These are phyloP conservation scores for Drosophila oshimai DNA, from an alignment of 1,140 invertebrate species.

Conservation along the genomic window DNA sequence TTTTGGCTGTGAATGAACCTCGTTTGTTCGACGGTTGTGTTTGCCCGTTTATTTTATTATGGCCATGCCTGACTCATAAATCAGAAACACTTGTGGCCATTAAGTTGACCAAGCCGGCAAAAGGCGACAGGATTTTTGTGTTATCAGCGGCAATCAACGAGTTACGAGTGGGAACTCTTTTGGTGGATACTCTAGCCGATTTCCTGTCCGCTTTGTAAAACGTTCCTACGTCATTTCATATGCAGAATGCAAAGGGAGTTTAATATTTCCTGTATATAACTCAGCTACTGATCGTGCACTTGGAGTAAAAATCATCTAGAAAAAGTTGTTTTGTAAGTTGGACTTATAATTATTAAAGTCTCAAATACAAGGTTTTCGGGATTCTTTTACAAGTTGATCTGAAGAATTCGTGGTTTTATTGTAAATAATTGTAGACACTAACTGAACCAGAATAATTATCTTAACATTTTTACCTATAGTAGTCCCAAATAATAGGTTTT, in stretches of 20 bases:
- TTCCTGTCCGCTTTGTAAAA: slow-evolving; percentile 2
- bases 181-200: background rate
- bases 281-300: background rate
- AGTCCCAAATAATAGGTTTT: too few relatives aligned
- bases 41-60: slow-evolving; percentile 6
- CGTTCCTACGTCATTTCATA: background rate
- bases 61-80: slow-evolving; percentile 21
- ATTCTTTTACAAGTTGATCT: too few relatives aligned
- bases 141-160: background rate
- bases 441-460: background rate
- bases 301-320: background rate
- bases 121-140: background rate
- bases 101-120: background rate
- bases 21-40: slow-evolving; percentile 33
- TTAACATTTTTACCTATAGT: too few relatives aligned
- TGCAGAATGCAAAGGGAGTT: background rate
- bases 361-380: too few relatives aligned
- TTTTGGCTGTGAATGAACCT: slow-evolving; percentile 56
- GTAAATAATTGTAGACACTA: too few relatives aligned
- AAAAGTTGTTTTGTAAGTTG: too few relatives aligned
- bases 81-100: slow-evolving; percentile 22
- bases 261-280: background rate
- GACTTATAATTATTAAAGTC: too few relatives aligned
- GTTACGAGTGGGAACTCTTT: background rate
- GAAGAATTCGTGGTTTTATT: background rate